phyloP scores from a whole-genome alignment of 2,888 invertebrate species.

The Drosophila helvetica region DNA sequence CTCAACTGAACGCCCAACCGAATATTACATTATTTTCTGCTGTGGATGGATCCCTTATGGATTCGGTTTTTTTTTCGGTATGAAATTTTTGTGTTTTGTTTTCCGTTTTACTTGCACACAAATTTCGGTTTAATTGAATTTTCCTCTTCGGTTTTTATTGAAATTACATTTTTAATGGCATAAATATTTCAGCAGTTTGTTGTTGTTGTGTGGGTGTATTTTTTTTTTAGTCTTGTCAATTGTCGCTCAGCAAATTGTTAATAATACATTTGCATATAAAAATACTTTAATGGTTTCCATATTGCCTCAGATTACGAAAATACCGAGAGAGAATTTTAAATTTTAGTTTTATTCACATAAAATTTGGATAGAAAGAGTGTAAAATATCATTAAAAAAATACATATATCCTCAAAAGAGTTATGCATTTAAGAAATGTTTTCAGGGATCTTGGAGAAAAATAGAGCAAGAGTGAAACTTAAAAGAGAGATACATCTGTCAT shows the following conservation, averaged over 20 bases:
- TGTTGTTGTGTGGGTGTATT: constrained; percentile 7
- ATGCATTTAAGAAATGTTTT: background rate
- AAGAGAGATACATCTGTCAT: too few species aligned
- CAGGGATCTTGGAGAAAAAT: background rate
- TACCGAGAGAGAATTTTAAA: too few species aligned
- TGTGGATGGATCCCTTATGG: background rate
- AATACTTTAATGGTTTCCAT: constrained; percentile 29
- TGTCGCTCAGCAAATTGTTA: constrained; percentile 44
- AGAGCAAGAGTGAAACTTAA: background rate
- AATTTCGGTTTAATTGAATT: constrained; percentile 66
- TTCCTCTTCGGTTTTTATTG: constrained; percentile 51
- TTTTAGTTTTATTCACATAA: too few species aligned
- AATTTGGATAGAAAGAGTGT: too few species aligned
- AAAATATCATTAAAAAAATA: background rate
- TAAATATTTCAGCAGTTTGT: constrained; percentile 56
- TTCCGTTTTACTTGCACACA: constrained; percentile 16
- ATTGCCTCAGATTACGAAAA: background rate
- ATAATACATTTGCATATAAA: constrained; percentile 39
- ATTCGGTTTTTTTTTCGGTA: constrained; percentile 10
- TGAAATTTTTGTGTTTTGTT: constrained; percentile 8
- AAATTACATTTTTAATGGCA: constrained; percentile 65
- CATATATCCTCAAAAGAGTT: background rate
- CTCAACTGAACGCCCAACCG: background rate
- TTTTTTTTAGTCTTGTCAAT: constrained; percentile 33
- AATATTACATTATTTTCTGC: constrained; percentile 27